Conservation (phyloP, 1,140 invertebrate genomes). For the Magallana angulata region DNA sequence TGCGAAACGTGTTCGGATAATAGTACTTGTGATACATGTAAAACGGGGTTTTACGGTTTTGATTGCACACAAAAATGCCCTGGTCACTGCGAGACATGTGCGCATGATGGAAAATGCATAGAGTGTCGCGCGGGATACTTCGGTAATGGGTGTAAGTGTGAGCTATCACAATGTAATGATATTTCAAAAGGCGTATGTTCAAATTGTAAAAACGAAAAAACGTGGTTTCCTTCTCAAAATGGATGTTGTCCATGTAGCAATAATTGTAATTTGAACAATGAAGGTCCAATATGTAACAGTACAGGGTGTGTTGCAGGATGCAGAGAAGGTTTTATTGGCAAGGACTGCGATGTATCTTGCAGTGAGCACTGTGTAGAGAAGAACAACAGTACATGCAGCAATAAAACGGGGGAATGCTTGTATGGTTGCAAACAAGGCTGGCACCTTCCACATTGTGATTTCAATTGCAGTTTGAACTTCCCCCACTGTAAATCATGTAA, state of each 20-base stretch:
- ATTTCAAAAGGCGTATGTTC: background rate
- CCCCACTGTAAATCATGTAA: slow-evolving; percentile 31
- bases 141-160: background rate
- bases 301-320: background rate
- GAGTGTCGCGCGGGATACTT: background rate
- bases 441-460: slow-evolving; percentile 35
- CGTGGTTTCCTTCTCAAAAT: slow-evolving; percentile 7
- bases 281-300: background rate
- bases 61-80: slow-evolving; percentile 14
- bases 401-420: background rate
- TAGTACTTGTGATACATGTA: slow-evolving; percentile 39
- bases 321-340: background rate
- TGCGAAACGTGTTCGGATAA: slow-evolving; percentile 40
- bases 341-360: background rate
- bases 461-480: slow-evolving; percentile 23
- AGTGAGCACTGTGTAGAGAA: background rate
- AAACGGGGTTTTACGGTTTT: slow-evolving; percentile 29
- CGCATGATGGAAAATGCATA: background rate
- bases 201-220: slow-evolving; percentile 17
- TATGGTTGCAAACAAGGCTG: slow-evolving; percentile 32
- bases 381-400: background rate
- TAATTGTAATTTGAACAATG: background rate
- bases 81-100: background rate
- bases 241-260: slow-evolving; percentile 43
- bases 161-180: background rate